Base-by-base conservation (phyloP, 2,888 invertebrate species). In the Andrena trimmerana region DNA sequence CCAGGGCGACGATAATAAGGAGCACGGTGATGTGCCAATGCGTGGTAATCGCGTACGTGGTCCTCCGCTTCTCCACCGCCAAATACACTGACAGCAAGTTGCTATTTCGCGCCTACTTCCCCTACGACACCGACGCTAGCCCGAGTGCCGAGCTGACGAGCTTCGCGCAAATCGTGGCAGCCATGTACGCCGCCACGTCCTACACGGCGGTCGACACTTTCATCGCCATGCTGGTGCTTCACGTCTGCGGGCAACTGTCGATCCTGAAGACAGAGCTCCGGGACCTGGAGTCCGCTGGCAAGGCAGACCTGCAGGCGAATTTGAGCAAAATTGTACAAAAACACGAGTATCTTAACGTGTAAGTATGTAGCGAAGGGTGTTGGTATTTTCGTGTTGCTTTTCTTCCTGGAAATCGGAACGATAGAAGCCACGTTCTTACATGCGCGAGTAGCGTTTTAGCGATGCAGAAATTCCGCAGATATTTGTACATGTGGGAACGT, bases 191-290 rank as follows among this genome's bases (percentile, higher is more conserved):
- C 0, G 75, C 75, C 0, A 20, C 0, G 0, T 16, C 27, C 6
- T 89, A 89, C 10, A 65, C 89, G 0, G 50, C 69, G 0, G 77
- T 88, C 0, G 89, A 88, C 42, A 88, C 84, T 6, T 89, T 88
- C 6, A 29, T 89, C 2, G 82, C 73, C 0, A 80, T 78, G 71
- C 16, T 89, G 31, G 67, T 89, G 2, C 65, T 88, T 2, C 87
- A 87, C 8, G 42, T 78, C 0, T 87, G 89, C 36, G 87, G 81
- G 7, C 88, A 88, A 24, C 50, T 89, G 0, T 27, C 75, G 8
- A 85, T 65, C 31, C 13, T 88, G 20, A 60, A 24, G 20, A 0
- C n/a, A 0, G 42, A 81, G 0, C 16, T 88, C 2, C 48, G 4
- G 16, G 36, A 59, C 4, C 50, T 84, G 3, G 29, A 7, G 2